A percentile compares a stretch with the other conserved stretches of the same genome.
phyloP scores from a whole-genome alignment of 2,888 invertebrate species.

The Drosophila leonis region DNA sequence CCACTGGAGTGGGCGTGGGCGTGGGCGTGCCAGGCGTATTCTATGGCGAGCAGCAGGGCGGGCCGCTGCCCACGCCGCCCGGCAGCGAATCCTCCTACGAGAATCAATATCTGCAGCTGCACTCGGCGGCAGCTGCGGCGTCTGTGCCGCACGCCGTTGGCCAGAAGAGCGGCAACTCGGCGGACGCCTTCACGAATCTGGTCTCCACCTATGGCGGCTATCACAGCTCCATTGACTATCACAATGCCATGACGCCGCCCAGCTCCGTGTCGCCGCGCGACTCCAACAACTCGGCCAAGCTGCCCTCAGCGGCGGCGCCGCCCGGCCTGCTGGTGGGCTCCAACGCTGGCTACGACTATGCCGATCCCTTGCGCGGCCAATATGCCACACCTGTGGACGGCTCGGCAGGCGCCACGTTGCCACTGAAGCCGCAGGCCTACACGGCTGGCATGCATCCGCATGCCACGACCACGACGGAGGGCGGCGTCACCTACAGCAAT shows the following conservation, averaged over 20 bases:
- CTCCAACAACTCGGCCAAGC: slow-evolving; percentile 87
- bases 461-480: slow-evolving; percentile 87
- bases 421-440: slow-evolving; percentile 96
- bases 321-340: slow-evolving; percentile 52
- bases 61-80: slow-evolving; percentile 95
- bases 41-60: slow-evolving; percentile 86
- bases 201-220: slow-evolving; percentile 88
- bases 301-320: slow-evolving; percentile 60
- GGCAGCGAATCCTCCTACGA: slow-evolving; percentile 92
- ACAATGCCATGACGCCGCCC: slow-evolving; percentile 98
- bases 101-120: slow-evolving; percentile 87
- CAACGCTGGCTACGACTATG: slow-evolving; percentile 87
- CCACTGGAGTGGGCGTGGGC: slow-evolving; percentile 62
- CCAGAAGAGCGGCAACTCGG: slow-evolving; percentile 85
- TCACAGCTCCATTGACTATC: slow-evolving; percentile 91
- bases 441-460: slow-evolving; percentile 89
- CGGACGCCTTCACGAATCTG: slow-evolving; percentile 87
- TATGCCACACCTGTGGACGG: slow-evolving; percentile 82
- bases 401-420: slow-evolving; percentile 88
- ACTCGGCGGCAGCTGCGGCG: slow-evolving; percentile 78
- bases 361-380: slow-evolving; percentile 87
- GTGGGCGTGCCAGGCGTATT: slow-evolving; percentile 58
- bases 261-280: slow-evolving; percentile 98
- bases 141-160: slow-evolving; percentile 75
- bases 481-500: slow-evolving; percentile 88